A percentile compares a stretch with the other conserved stretches of the same genome.
Evolutionary conservation across 2,113 vertebrate genomes (phyloP).

Genomic region (Vulpes ferrilata): DNA sequence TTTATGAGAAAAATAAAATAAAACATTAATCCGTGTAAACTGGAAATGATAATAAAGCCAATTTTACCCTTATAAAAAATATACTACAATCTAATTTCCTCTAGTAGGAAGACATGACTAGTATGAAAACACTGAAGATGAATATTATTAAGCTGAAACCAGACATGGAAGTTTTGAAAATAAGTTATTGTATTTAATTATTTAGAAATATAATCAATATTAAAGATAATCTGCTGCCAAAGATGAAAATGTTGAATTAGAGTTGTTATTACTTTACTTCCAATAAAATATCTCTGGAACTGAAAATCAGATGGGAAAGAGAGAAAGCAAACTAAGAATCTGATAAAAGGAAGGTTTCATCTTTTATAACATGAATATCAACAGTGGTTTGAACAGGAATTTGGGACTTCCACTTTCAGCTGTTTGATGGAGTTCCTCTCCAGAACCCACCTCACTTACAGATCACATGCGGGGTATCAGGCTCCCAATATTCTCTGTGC

Average conservation of each 20-base stretch:
- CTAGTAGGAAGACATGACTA: constrained; percentile 6
- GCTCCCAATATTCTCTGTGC: background rate
- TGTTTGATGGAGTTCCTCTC: background rate
- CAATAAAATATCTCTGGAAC: background rate
- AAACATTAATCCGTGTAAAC: constrained; percentile 62
- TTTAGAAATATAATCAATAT: constrained; percentile 64
- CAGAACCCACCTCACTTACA: background rate
- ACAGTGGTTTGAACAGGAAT: background rate
- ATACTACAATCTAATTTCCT: constrained; percentile 64
- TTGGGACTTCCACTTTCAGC: background rate
- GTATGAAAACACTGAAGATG: background rate
- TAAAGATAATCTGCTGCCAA: constrained; percentile 59
- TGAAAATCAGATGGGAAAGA: background rate
- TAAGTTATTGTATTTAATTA: constrained; percentile 66
- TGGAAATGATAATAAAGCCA: constrained; percentile 46
- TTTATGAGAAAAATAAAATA: constrained; percentile 67
- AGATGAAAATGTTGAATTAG: constrained; percentile 57
- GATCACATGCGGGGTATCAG: background rate
- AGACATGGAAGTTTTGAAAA: constrained; percentile 29
- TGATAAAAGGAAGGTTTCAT: background rate
- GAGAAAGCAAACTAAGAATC: background rate
- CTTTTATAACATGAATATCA: background rate
- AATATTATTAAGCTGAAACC: constrained; percentile 65
- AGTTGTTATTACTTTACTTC: constrained; percentile 47
- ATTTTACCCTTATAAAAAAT: constrained; percentile 68